These are phyloP conservation scores for Rhabdomys pumilio DNA, from an alignment of 2,797 vertebrate genomes.

Conservation along the genomic window DNA sequence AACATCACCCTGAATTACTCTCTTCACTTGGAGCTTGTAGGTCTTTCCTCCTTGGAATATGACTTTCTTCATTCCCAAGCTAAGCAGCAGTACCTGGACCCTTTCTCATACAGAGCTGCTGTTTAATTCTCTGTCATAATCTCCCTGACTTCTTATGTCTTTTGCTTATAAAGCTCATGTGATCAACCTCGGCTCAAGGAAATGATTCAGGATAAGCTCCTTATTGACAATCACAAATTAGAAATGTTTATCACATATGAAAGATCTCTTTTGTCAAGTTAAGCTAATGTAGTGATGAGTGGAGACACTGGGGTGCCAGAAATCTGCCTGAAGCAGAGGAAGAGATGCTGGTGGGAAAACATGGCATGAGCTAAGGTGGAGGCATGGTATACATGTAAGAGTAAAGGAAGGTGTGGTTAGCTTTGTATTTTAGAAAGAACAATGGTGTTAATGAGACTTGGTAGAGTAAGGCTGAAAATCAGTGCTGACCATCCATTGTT, in stretches of 20 bases:
- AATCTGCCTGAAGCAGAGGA: background rate
- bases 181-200: background rate
- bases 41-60: background rate
- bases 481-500: background rate
- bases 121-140: background rate
- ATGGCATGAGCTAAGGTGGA: background rate
- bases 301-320: background rate
- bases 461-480: background rate
- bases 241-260: background rate
- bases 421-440: background rate
- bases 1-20: background rate
- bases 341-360: background rate
- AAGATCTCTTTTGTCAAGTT: background rate
- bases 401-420: background rate
- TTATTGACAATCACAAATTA: background rate
- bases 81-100: background rate
- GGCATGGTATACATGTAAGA: background rate
- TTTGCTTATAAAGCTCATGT: conserved; percentile 29
- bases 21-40: background rate
- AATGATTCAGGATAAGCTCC: background rate
- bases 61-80: background rate
- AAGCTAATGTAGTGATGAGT: background rate
- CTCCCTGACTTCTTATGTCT: background rate
- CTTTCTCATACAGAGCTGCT: background rate
- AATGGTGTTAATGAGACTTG: background rate